Conservation (phyloP, 2,888 invertebrate species). For the Chloroclysta siterata region DNA sequence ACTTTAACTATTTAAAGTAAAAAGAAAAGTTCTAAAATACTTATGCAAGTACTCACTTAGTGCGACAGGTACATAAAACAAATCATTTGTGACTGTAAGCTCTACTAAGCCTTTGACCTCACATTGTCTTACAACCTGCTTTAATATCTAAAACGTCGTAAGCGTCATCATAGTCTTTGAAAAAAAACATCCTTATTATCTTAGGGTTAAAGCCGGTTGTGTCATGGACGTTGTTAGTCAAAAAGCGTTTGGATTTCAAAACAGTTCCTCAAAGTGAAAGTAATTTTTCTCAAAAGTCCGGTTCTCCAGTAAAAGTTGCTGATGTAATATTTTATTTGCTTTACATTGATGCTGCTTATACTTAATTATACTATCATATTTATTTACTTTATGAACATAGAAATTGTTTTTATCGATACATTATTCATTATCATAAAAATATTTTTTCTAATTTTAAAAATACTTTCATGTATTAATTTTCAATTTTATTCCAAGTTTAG, state of each 20-base stretch:
- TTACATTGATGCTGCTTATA: constrained; percentile 49
- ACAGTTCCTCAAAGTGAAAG: constrained; percentile 71
- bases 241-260: constrained; percentile 24
- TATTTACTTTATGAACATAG: constrained; percentile 4
- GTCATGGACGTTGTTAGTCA: constrained; percentile 12
- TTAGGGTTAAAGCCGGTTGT: constrained; percentile 39
- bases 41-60: neutral
- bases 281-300: constrained; percentile 73
- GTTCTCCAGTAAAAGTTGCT: constrained; percentile 78
- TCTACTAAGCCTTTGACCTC: constrained; percentile 69
- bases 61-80: constrained; percentile 12
- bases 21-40: neutral
- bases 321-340: constrained; percentile 70
- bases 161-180: constrained; percentile 19
- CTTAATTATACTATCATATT: constrained; percentile 6
- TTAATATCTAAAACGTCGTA: constrained; percentile 33
- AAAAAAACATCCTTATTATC: constrained; percentile 39
- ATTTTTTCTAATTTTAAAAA: neutral
- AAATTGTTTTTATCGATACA: neutral
- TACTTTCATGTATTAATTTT: too few relatives aligned
- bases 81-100: constrained; percentile 41
- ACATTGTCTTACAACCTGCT: constrained; percentile 64
- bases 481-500: too few relatives aligned
- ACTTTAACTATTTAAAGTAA: too few relatives aligned
- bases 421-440: neutral